These are phyloP conservation scores for Thaumatotibia leucotreta DNA, from an alignment of 1,140 invertebrate species.

Conservation along the genomic window DNA sequence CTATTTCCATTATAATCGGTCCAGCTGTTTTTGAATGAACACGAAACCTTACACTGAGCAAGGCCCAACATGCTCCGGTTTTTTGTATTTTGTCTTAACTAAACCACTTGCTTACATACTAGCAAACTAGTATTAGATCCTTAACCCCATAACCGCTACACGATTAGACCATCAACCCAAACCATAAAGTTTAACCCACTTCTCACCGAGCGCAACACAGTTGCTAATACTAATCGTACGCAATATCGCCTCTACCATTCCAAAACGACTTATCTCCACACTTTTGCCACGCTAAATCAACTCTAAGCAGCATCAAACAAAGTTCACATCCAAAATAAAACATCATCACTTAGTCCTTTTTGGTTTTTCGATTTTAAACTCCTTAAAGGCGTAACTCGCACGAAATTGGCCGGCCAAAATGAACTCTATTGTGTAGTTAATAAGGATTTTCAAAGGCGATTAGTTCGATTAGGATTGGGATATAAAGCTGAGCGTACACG, in stretches of 20 bases:
- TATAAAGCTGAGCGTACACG: slow-evolving; percentile 19
- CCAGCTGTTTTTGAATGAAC: no score
- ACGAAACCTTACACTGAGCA: no score
- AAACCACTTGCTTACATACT: not conserved
- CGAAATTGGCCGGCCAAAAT: not conserved
- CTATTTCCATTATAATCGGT: no score
- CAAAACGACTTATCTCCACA: not conserved
- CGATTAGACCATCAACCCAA: not conserved
- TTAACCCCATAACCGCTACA: not conserved
- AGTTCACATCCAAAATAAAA: not conserved
- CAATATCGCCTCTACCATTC: not conserved
- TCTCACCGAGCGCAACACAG: not conserved
- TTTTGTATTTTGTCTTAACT: no score
- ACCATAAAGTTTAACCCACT: not conserved
- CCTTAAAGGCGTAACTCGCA: not conserved
- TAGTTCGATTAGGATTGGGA: slow-evolving; percentile 22
- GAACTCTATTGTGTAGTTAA: not conserved
- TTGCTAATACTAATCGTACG: not conserved
- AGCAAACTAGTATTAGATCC: not conserved
- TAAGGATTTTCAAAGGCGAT: slow-evolving; percentile 4
- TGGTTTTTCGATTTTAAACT: not conserved
- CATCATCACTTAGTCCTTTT: not conserved
- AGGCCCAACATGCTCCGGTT: no score
- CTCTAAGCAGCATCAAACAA: not conserved
- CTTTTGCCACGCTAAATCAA: no score